phyloP scores from a whole-genome alignment of 2,113 vertebrate genomes.

The Pogona vitticeps region DNA sequence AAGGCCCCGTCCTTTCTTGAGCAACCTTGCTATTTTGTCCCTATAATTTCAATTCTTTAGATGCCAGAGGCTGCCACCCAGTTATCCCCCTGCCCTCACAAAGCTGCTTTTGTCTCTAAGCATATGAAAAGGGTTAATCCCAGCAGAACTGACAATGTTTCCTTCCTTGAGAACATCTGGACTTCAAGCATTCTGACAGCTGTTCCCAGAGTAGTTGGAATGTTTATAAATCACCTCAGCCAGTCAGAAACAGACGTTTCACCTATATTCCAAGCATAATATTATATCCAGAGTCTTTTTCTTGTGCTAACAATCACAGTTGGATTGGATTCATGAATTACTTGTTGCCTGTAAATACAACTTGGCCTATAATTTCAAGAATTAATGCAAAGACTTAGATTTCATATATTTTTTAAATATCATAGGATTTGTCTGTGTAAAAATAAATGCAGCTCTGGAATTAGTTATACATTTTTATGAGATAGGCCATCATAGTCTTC shows the following conservation, averaged over 20 bases:
- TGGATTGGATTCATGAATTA: not conserved
- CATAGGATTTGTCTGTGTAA: not conserved
- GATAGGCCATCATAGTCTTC: slow-evolving; percentile 2
- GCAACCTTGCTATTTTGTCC: not conserved
- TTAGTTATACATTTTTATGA: slow-evolving; percentile 13
- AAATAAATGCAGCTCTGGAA: slow-evolving; percentile 7
- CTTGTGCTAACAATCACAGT: not conserved
- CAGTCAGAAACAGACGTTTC: not conserved
- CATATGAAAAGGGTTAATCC: not conserved
- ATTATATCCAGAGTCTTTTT: not conserved
- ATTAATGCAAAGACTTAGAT: not conserved
- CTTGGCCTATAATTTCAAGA: not conserved
- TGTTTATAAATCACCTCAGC: not conserved
- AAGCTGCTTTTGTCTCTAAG: not conserved
- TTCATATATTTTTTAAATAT: not conserved
- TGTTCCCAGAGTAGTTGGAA: not conserved
- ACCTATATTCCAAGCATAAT: not conserved
- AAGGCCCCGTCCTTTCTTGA: not conserved
- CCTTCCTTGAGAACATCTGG: not conserved
- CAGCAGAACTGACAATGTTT: not conserved
- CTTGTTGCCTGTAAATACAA: not conserved
- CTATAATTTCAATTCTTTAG: not conserved
- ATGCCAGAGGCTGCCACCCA: not conserved
- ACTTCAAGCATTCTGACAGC: not conserved
- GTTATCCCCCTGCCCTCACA: not conserved